Evolutionary conservation across 1,140 invertebrate genomes (phyloP).

Genomic region (Trichonephila clavata): DNA sequence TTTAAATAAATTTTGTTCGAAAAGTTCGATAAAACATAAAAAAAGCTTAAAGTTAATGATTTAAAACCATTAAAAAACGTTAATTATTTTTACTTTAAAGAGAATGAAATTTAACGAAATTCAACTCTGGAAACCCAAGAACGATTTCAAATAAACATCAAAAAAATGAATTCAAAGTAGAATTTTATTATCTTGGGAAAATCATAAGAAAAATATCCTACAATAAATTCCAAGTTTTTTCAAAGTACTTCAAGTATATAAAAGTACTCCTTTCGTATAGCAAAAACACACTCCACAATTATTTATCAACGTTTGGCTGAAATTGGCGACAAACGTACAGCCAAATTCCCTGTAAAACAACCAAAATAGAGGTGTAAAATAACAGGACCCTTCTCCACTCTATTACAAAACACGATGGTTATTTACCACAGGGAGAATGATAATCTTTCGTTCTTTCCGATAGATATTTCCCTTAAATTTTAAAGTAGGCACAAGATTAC

Average conservation of each 20-base stretch:
- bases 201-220: no score
- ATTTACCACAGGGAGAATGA: slow-evolving; percentile 5
- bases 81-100: no score
- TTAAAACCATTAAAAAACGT: no score
- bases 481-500: slow-evolving; percentile 69
- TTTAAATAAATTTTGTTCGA: neutral
- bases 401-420: slow-evolving; percentile 9
- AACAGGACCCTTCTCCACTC: neutral
- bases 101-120: no score
- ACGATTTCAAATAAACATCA: no score
- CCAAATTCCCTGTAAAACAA: neutral
- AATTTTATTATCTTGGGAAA: no score
- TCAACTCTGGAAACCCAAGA: no score
- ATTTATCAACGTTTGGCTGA: neutral
- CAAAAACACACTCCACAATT: neutral
- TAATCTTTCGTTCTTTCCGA: slow-evolving; percentile 46
- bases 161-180: no score
- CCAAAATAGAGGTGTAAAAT: neutral
- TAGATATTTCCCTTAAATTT: slow-evolving; percentile 69
- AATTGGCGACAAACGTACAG: neutral
- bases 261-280: neutral
- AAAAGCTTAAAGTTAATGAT: no score
- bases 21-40: no score
- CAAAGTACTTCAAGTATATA: no score
- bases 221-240: no score